Evolutionary conservation across 2,888 invertebrate species (phyloP), one percentile per base, ranked within the genome.

Genomic region (Bimastos eiseni): DNA sequence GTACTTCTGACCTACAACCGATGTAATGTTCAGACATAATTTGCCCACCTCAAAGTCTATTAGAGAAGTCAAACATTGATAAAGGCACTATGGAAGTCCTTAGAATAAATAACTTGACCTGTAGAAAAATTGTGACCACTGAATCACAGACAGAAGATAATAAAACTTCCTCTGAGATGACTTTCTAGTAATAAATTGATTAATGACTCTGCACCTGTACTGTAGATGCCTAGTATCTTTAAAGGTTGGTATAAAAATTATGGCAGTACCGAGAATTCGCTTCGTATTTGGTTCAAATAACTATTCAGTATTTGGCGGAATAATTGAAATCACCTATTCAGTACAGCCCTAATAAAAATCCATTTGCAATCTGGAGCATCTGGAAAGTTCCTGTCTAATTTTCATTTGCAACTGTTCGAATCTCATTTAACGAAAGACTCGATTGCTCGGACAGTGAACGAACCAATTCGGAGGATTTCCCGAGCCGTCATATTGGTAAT

Each of bases 401-500:
- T 70, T 30, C n/a, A 8, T 70, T 70, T 1, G 70, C 70, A 30
- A 70, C 30, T 70, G n/a, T 70, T 70, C 6, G 11, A n/a, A n/a
- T 70, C 70, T 8, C n/a, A 8, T 70, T 13, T n/a, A 8, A n/a
- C 11, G 8, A n/a, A n/a, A 70, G n/a, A 70, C 70, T n/a, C 13
- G n/a, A n/a, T n/a, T 1, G n/a, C 70, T 70, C n/a, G n/a, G 3
- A 70, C 30, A n/a, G 70, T 38, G 30, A 15, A 90, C 90, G 11
- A 38, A 95, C 95, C 95, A 91, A 96, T 95, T 93, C 96, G 95
- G 93, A 98, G 95, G 90, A 98, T 95, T 92, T 97, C 96, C 55
- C 96, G 95, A 4, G 98, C 97, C 90, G 97, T 97, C 93, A 97
- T 97, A 0, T 96, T 96, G 0, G 97, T 97, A 55, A 98, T 95